Percentiles rank a stretch among this genome's conserved stretches.
phyloP scores from a whole-genome alignment of 2,888 invertebrate species.

The Torymus texanus region DNA sequence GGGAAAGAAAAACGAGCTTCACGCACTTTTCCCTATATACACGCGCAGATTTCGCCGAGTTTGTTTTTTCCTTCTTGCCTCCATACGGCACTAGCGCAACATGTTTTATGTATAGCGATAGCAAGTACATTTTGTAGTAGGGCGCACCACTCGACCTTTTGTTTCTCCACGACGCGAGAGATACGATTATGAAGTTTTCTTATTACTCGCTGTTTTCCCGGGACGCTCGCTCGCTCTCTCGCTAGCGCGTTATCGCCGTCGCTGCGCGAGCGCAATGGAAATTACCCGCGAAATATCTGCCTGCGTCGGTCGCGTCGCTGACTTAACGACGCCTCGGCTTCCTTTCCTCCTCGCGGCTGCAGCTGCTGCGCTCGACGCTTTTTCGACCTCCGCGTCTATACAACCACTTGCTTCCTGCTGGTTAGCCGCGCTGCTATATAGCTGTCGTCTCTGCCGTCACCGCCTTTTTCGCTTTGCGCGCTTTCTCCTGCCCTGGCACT shows the following conservation, averaged over 20 bases:
- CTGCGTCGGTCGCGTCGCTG: constrained; percentile 4
- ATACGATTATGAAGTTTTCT: constrained; percentile 51
- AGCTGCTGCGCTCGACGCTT: constrained; percentile 1
- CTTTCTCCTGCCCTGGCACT: background rate
- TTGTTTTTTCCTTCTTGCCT: constrained; percentile 15
- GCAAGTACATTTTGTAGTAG: background rate
- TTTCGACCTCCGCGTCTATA: background rate
- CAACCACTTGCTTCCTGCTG: no score
- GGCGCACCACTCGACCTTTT: constrained; percentile 16
- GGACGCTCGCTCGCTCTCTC: constrained; percentile 15
- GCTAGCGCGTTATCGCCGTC: constrained; percentile 31
- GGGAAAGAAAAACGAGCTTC: background rate
- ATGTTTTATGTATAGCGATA: constrained; percentile 45
- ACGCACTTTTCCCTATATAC: background rate
- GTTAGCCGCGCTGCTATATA: no score
- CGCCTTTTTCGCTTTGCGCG: no score
- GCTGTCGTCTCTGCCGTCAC: no score
- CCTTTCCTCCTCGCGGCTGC: background rate
- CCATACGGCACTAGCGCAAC: background rate
- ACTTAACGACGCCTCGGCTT: constrained; percentile 24
- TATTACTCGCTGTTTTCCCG: constrained; percentile 43
- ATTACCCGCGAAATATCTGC: constrained; percentile 31
- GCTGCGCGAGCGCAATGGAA: constrained; percentile 25
- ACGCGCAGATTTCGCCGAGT: background rate
- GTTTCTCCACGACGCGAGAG: constrained; percentile 27